Conservation (phyloP, 2,797 vertebrate species). For the Amblyraja radiata region DNA sequence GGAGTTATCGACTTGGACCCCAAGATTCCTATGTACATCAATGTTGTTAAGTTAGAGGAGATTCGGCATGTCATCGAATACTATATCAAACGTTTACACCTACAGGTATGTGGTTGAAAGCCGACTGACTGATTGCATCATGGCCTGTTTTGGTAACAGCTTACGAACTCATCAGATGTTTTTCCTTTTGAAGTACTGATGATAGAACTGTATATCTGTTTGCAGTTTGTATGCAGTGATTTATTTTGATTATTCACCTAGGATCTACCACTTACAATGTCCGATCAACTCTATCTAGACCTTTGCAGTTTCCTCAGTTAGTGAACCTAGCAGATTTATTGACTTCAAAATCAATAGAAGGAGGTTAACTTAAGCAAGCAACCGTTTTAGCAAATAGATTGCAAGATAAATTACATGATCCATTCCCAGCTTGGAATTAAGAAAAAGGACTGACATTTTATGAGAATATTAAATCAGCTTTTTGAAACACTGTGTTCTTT, state of each 20-base stretch:
- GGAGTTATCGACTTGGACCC: too few relatives aligned
- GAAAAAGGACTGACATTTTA: neutral
- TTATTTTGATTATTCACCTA: neutral
- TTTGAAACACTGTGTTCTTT: neutral
- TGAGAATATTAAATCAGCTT: neutral
- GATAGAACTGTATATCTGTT: neutral
- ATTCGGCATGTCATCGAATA: too few relatives aligned
- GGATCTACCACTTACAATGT: neutral
- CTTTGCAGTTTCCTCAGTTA: neutral
- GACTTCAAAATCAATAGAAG: neutral
- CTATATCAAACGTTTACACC: too few relatives aligned
- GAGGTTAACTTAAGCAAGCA: neutral
- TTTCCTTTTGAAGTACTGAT: neutral
- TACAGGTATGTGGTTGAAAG: too few relatives aligned
- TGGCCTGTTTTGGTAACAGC: too few relatives aligned
- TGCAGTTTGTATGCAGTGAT: neutral
- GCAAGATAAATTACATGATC: neutral
- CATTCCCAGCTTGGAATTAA: neutral
- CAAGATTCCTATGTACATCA: too few relatives aligned
- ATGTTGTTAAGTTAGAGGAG: too few relatives aligned
- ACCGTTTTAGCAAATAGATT: neutral
- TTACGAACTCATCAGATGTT: neutral
- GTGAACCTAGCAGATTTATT: neutral
- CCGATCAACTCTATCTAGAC: too few relatives aligned
- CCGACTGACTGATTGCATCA: too few relatives aligned